These are phyloP conservation scores for Macrochelys suwanniensis DNA, from an alignment of 2,797 vertebrate genomes.

Conservation along the genomic window DNA sequence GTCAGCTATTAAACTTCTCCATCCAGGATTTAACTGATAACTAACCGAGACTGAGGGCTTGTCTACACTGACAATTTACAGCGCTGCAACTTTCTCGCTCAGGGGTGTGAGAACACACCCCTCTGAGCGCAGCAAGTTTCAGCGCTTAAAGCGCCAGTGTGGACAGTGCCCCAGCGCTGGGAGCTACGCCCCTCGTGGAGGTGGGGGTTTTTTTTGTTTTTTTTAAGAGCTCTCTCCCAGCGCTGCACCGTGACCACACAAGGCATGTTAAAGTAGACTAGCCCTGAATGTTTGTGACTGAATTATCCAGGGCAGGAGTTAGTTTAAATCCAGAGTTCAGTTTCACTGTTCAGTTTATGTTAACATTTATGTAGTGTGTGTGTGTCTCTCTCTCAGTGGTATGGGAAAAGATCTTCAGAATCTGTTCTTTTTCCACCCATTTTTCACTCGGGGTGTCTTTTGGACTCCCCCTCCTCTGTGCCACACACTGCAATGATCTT, in stretches of 20 bases:
- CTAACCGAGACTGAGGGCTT: neutral
- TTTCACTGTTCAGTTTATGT: neutral
- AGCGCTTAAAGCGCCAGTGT: too few species aligned
- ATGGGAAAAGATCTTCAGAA: neutral
- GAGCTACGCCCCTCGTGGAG: too few species aligned
- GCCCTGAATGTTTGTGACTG: neutral
- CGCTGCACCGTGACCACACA: too few species aligned
- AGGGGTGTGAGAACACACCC: too few species aligned
- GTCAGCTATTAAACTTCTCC: neutral
- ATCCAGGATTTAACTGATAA: neutral
- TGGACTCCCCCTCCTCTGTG: neutral
- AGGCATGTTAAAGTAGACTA: too few species aligned
- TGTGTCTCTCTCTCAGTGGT: too few species aligned
- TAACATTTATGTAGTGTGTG: neutral
- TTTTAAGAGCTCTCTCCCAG: too few species aligned
- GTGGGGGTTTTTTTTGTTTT: too few species aligned
- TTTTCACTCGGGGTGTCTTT: neutral
- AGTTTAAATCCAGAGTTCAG: rapidly evolving
- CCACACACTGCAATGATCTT: neutral
- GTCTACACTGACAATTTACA: too few species aligned
- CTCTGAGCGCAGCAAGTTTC: too few species aligned
- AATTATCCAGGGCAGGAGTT: neutral
- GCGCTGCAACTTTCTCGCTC: too few species aligned
- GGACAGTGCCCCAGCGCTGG: too few species aligned
- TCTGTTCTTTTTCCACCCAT: neutral